Evolutionary conservation across 92 coral and sea anemone species (phyloP).

Genomic region (Heteractis magnifica): DNA sequence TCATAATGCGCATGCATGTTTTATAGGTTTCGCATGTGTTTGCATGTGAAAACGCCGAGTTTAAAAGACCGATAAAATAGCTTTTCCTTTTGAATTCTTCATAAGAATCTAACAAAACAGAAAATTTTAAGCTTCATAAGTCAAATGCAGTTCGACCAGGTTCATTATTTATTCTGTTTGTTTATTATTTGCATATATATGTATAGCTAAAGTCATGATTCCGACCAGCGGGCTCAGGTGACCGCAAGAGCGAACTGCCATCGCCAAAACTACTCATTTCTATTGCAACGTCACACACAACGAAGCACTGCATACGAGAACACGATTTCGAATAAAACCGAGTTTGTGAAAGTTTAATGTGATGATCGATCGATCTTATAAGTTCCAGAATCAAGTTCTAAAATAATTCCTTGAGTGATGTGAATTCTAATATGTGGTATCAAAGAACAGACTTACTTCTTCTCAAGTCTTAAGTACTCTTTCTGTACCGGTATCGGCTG

Average conservation of each 20-base stretch:
- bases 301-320: too few relatives aligned
- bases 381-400: too few relatives aligned
- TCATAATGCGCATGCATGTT: neutral
- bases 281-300: too few relatives aligned
- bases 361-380: too few relatives aligned
- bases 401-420: too few relatives aligned
- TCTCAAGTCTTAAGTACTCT: too few relatives aligned
- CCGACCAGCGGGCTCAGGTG: slow-evolving; percentile 13
- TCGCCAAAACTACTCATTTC: neutral
- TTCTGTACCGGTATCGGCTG: too few relatives aligned
- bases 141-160: neutral
- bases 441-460: too few relatives aligned
- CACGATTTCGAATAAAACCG: too few relatives aligned
- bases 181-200: neutral
- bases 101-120: neutral
- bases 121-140: neutral
- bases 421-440: too few relatives aligned
- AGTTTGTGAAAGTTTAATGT: too few relatives aligned
- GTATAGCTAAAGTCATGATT: neutral
- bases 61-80: neutral
- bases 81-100: neutral
- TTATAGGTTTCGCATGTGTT: neutral
- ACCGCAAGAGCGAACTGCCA: neutral
- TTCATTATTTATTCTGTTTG: neutral
- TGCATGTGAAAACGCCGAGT: neutral